These are phyloP conservation scores for Cybosia mesomella DNA, from an alignment of 2,888 invertebrate species.

Conservation along the genomic window DNA sequence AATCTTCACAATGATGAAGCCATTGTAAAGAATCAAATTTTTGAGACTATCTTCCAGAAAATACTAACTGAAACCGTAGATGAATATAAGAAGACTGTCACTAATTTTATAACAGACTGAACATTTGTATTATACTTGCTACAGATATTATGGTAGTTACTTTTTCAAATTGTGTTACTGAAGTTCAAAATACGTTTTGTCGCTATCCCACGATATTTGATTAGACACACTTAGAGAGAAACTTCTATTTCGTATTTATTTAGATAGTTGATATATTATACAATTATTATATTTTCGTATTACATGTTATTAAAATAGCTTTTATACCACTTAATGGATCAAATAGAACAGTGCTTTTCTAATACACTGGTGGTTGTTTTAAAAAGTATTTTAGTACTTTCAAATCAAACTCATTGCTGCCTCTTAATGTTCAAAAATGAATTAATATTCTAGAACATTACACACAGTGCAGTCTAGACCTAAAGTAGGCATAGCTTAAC, in stretches of 20 bases:
- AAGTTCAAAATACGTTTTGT: neutral
- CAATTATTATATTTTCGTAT: neutral
- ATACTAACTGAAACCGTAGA: conserved; percentile 77
- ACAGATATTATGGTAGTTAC: neutral
- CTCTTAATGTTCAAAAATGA: neutral
- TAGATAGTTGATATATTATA: neutral
- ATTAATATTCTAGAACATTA: neutral
- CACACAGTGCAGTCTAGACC: no score
- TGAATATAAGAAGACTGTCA: conserved; percentile 74
- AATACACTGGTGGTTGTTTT: neutral
- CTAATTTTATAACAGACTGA: conserved; percentile 23
- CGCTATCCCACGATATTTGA: neutral
- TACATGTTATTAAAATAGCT: neutral
- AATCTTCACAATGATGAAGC: conserved; percentile 75
- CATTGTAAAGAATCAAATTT: conserved; percentile 76
- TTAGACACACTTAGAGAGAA: neutral
- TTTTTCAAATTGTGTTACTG: neutral
- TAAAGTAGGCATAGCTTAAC: no score
- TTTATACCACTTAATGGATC: neutral
- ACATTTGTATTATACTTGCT: neutral
- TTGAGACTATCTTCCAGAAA: conserved; percentile 79
- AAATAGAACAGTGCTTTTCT: neutral
- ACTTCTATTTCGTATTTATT: neutral
- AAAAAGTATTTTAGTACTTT: neutral
- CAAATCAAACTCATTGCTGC: neutral